Conservation (phyloP, 2,888 invertebrate species). For the Lagria hirta region DNA sequence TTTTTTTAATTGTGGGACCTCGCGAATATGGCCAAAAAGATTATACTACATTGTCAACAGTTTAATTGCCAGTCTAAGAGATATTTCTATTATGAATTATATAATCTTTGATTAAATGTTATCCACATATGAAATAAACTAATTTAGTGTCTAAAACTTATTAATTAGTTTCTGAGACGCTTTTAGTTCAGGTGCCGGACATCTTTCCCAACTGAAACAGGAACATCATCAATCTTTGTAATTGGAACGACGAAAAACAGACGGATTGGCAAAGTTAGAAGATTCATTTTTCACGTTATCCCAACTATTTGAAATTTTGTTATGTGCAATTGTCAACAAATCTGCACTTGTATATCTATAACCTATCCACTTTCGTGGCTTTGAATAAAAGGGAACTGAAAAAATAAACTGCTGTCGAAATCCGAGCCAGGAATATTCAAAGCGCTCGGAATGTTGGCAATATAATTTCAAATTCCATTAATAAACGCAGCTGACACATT, state of each 20-base stretch:
- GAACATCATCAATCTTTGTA: slow-evolving; percentile 22
- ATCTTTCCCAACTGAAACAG: slow-evolving; percentile 10
- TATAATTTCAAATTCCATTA: slow-evolving; percentile 22
- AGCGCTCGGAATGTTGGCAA: slow-evolving; percentile 13
- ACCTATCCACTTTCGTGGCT: not conserved
- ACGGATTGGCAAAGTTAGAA: slow-evolving; percentile 16
- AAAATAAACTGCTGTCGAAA: slow-evolving; percentile 15
- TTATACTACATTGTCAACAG: no score
- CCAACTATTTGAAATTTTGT: slow-evolving; percentile 10
- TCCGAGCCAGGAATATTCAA: slow-evolving; percentile 6
- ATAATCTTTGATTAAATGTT: no score
- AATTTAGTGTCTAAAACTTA: no score
- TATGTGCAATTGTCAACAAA: slow-evolving; percentile 16
- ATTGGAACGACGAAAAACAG: slow-evolving; percentile 21
- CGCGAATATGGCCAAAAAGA: no score
- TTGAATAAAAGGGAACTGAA: slow-evolving; percentile 18
- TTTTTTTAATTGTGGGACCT: no score
- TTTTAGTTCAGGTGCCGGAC: slow-evolving; percentile 20
- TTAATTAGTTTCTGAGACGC: slow-evolving; percentile 6
- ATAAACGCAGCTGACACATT: slow-evolving; percentile 12
- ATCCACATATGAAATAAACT: no score
- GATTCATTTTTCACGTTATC: slow-evolving; percentile 14
- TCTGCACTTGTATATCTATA: not conserved
- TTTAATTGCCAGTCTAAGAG: no score
- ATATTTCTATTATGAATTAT: no score